Evolutionary conservation across 1,140 invertebrate genomes (phyloP), one percentile per base, ranked within the genome.

Genomic region (Lepidurus couesii): DNA sequence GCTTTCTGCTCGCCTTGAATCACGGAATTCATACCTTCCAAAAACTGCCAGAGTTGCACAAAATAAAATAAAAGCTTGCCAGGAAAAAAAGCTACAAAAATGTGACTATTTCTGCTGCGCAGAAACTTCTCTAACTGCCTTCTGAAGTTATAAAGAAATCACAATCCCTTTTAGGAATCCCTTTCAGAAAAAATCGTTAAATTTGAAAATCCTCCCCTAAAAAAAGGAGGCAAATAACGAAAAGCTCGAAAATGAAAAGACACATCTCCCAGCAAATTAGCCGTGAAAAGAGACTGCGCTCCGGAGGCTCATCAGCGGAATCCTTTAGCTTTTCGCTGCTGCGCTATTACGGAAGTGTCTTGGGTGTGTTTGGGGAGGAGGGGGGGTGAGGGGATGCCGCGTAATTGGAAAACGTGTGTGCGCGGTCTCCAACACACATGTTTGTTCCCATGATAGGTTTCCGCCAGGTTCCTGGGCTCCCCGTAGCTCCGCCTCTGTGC

Each of bases 391-490:
- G 53, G 53, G 53, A 65, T 65, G 53, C 6, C 16, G 9, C 53
- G 6, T 65, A 65, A 65, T 65, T 65, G 53, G 53, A 65, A 65
- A 65, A 13, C 53, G 53, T 65, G 53, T 65, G 53, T 65, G 53
- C 53, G 53, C 53, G 53, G 53, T 65, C 21, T n/a, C 53, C 53
- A 65, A 65, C 53, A 65, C 53, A 65, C 53, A 65, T 65, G 53
- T 65, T 65, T 65, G 53, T 65, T 65, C 53, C 53, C 53, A 21
- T 65, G 53, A 65, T 65, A 65, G 53, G 53, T 65, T 65, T 21
- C 53, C 6, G 53, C 53, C 16, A 65, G 53, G 34, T 4, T 34
- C 4, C 53, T 65, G 53, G 16, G 53, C 53, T 65, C 21, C 21
- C 9, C 53, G 16, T n/a, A 65, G 53, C 53, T 16, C 53, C 53